Conservation (phyloP, 2,888 invertebrate genomes). For the Cryptophagus acutangulus region DNA sequence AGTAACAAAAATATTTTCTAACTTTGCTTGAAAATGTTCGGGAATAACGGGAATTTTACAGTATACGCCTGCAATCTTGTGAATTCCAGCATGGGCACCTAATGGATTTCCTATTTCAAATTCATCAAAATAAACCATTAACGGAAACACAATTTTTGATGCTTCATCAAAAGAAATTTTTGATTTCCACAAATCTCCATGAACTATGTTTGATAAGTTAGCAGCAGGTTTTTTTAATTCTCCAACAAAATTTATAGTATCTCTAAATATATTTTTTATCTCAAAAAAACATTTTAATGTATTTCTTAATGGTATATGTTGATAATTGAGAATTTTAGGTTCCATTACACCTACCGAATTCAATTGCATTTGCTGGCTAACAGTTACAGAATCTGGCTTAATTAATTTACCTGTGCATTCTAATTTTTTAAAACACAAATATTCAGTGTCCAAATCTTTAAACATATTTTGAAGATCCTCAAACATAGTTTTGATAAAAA, state of each 20-base stretch:
- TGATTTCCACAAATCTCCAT: background rate
- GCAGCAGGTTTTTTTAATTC: background rate
- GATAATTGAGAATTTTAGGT: background rate
- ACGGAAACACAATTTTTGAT: background rate
- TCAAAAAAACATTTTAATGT: background rate
- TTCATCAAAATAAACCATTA: slow-evolving; percentile 24
- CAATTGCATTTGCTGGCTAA: background rate
- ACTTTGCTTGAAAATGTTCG: slow-evolving; percentile 16
- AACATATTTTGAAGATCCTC: background rate
- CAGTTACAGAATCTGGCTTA: background rate
- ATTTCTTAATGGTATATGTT: background rate
- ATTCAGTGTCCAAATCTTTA: background rate
- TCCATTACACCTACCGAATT: background rate
- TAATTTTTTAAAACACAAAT: background rate
- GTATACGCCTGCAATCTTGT: slow-evolving; percentile 29
- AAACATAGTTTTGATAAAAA: background rate
- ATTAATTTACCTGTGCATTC: background rate
- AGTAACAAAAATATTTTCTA: slow-evolving; percentile 27
- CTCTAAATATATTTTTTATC: background rate
- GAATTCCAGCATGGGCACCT: slow-evolving; percentile 22
- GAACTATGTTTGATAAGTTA: background rate
- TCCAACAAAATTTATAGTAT: background rate
- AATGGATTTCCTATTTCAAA: slow-evolving; percentile 26
- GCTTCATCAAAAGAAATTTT: background rate
- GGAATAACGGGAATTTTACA: slow-evolving; percentile 22